Evolutionary conservation across 1,140 invertebrate species (phyloP).

Genomic region (Adelges cooleyi): DNA sequence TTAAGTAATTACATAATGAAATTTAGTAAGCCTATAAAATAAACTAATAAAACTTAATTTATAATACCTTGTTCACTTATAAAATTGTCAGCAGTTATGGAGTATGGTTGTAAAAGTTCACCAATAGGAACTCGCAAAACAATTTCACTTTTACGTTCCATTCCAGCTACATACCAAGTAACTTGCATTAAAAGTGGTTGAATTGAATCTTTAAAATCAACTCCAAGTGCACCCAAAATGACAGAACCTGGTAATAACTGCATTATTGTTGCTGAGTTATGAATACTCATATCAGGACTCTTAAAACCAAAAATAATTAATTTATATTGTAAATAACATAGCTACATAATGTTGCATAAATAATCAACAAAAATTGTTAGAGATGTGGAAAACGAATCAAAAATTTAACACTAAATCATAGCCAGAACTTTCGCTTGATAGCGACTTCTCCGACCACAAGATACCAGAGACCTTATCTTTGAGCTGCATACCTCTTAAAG

Average conservation of each 20-base stretch:
- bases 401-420: too few relatives aligned
- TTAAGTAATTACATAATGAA: too few relatives aligned
- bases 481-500: too few relatives aligned
- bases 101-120: slow-evolving; percentile 74
- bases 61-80: slow-evolving; percentile 53
- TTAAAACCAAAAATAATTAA: slow-evolving; percentile 34
- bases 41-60: not conserved
- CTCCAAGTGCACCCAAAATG: slow-evolving; percentile 56
- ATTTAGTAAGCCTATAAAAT: too few relatives aligned
- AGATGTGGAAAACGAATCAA: too few relatives aligned
- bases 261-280: slow-evolving; percentile 67
- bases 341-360: too few relatives aligned
- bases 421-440: too few relatives aligned
- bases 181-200: slow-evolving; percentile 75
- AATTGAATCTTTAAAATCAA: slow-evolving; percentile 91
- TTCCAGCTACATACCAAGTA: slow-evolving; percentile 47
- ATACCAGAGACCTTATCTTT: too few relatives aligned
- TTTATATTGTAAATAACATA: too few relatives aligned
- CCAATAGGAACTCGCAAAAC: slow-evolving; percentile 73
- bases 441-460: too few relatives aligned
- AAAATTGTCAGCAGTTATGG: slow-evolving; percentile 66
- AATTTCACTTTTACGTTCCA: slow-evolving; percentile 45
- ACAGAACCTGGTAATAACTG: slow-evolving; percentile 43
- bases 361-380: too few relatives aligned
- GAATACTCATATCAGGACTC: slow-evolving; percentile 55